Conservation (phyloP, 2,113 vertebrate genomes). For the Garra rufa region DNA sequence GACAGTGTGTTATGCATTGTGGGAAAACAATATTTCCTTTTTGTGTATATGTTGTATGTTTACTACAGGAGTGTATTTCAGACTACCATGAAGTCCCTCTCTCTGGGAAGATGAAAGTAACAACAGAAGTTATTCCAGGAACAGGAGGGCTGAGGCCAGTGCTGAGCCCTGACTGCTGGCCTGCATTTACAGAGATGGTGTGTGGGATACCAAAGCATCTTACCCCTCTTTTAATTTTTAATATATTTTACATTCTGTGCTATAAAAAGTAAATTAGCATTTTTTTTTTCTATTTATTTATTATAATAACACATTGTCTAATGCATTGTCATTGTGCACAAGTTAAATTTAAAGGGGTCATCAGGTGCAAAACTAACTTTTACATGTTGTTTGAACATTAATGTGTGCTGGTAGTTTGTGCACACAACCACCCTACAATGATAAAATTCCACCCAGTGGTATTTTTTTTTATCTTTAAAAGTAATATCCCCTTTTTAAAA, state of each 20-base stretch:
- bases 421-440: too few species aligned
- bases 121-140: slow-evolving; percentile 22
- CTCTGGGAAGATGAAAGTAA: slow-evolving; percentile 30
- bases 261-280: background rate
- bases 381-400: too few species aligned
- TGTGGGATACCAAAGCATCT: slow-evolving; percentile 7
- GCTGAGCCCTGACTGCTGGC: slow-evolving; percentile 52
- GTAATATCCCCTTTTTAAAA: too few species aligned
- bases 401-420: too few species aligned
- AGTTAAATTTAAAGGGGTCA: too few species aligned
- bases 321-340: background rate
- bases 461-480: too few species aligned
- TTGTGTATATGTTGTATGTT: background rate
- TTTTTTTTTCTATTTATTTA: background rate
- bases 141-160: slow-evolving; percentile 49
- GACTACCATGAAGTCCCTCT: slow-evolving; percentile 55
- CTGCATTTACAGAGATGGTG: slow-evolving; percentile 49
- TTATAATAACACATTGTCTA: background rate
- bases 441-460: too few species aligned
- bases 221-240: background rate
- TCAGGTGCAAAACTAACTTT: too few species aligned
- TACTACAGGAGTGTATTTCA: slow-evolving; percentile 55
- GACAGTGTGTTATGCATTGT: too few species aligned
- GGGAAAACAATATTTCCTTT: background rate
- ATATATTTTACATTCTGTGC: background rate